Conservation (phyloP, 2,797 vertebrate species). For the Pseudopleuronectes americanus region DNA sequence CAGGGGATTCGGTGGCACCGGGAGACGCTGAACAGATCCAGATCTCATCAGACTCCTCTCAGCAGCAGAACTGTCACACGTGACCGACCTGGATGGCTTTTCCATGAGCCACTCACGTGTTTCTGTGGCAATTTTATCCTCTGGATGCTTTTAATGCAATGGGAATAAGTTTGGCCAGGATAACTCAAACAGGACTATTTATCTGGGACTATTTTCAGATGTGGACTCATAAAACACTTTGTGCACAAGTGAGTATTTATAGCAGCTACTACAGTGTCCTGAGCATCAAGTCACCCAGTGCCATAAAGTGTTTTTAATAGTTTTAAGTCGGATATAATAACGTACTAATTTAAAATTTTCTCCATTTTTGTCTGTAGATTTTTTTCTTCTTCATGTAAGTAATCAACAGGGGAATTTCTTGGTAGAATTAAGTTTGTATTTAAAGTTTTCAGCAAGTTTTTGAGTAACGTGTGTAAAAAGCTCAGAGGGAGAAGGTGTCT, state of each 20-base stretch:
- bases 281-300: too few species aligned
- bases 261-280: neutral
- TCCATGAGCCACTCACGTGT: neutral
- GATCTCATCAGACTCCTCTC: constrained; percentile 7
- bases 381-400: too few species aligned
- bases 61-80: constrained; percentile 13
- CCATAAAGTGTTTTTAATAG: too few species aligned
- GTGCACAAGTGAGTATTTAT: neutral
- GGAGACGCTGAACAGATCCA: constrained; percentile 20
- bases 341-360: too few species aligned
- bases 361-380: too few species aligned
- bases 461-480: too few species aligned
- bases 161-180: neutral
- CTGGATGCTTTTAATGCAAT: neutral
- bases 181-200: neutral
- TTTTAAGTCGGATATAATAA: too few species aligned
- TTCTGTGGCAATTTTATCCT: neutral
- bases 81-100: constrained; percentile 1
- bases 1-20: constrained; percentile 38
- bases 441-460: too few species aligned
- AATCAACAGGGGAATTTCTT: too few species aligned
- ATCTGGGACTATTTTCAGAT: constrained; percentile 1
- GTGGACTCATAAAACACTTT: neutral
- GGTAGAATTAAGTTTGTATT: too few species aligned
- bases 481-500: too few species aligned